phyloP scores from a whole-genome alignment of 2,888 invertebrate species.

The Rhagonycha lutea region DNA sequence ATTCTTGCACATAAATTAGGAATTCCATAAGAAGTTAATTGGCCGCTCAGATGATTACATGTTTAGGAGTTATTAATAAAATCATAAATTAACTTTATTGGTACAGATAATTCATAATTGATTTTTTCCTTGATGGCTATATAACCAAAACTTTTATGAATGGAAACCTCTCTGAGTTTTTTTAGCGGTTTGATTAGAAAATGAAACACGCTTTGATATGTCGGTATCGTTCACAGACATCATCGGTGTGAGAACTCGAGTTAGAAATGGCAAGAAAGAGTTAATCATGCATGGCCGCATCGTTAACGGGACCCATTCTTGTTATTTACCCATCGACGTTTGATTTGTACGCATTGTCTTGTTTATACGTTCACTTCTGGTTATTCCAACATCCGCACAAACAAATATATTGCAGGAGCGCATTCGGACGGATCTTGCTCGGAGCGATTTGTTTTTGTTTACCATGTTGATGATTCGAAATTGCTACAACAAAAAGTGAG shows the following conservation, averaged over 20 bases:
- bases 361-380: constrained; percentile 19
- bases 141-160: constrained; percentile 16
- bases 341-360: constrained; percentile 27
- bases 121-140: background rate
- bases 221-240: constrained; percentile 29
- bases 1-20: constrained; percentile 10
- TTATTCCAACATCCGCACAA: constrained; percentile 10
- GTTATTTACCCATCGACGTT: constrained; percentile 25
- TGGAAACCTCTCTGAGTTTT: constrained; percentile 11
- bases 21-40: constrained; percentile 16
- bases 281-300: constrained; percentile 31
- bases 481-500: background rate
- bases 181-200: constrained; percentile 14
- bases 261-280: constrained; percentile 26
- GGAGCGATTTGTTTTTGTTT: background rate
- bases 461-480: background rate
- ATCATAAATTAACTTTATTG: background rate
- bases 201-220: constrained; percentile 28
- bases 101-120: background rate
- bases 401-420: background rate
- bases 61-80: background rate
- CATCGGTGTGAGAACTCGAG: constrained; percentile 31
- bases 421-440: background rate
- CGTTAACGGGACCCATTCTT: constrained; percentile 28
- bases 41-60: constrained; percentile 2